Evolutionary conservation across 1,140 invertebrate species (phyloP), one percentile per base, ranked within the genome.

Genomic region (Caenorhabditis latens): DNA sequence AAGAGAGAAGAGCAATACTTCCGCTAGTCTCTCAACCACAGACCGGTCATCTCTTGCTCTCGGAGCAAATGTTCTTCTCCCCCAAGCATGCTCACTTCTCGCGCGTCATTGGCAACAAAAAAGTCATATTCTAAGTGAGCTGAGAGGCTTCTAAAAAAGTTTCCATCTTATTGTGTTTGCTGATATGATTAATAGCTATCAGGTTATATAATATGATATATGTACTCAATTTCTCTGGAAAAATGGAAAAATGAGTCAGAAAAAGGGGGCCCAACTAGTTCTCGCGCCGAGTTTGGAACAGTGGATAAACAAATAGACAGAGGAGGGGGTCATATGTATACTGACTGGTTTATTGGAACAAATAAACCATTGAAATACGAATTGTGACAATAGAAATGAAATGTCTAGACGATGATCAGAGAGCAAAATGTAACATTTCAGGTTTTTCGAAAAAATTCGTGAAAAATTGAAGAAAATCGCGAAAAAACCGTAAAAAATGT

Each of bases 101-200:
- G 43, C 65, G 65, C 42, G 65, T 21, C 65, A 71, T 46, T 71
- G 71, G 71, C 53, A 50, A 79, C 71, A 79, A 79, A 79, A 79
- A 71, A 65, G n/a, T 65, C 65, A 71, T 71, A 53, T 7, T 5
- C 21, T 21, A 40, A 63, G 24, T 13, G 24, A 14, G 24, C 2
- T 46, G 65, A 71, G 11, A 71, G 65, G 0, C 61, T n/a, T 63
- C 61, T 24, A 32, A 63, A 63, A 63, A 63, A 71, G 24, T 43
- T 46, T 46, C 4, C 16, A 16, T 16, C 2, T 14, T 11, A 16
- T 11, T 11, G 8, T 71, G 42, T 71, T 46, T 71, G 65, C 65
- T 19, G 46, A 71, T 43, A 24, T 4, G 65, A 43, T 43, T n/a
- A 71, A 43, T 71, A n/a, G 14, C 21, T 46, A 19, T 71, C 65